Evolutionary conservation across 2,113 vertebrate genomes (phyloP), one percentile per base, ranked within the genome.

Genomic region (Stercorarius parasiticus): DNA sequence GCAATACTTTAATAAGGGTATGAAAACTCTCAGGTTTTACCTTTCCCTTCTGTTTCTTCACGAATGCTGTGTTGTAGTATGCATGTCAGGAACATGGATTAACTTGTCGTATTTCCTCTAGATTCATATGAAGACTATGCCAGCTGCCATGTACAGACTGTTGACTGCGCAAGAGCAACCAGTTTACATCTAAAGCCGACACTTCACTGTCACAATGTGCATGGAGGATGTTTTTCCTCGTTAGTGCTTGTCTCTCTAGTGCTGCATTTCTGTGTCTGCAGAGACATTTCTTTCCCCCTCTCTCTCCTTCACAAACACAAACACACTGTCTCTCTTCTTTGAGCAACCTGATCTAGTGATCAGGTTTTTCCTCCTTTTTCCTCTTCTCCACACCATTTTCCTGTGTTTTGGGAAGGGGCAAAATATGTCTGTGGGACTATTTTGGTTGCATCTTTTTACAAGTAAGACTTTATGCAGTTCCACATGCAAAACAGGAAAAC

Each of bases 71-170:
- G 43, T 34, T 36, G 32, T 32, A 32, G 38, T 22, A 13, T 30
- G 40, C 3, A 4, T 29, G 4, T 66, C 34, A 49, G 40, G 23
- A 81, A 15, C 23, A 9, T 25, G 2, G 17, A 59, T 38, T 94
- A 85, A 90, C 23, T 82, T 94, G 13, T 42, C 14, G 4, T 91
- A 3, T 95, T 86, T 93, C 49, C 74, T 86, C 89, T 52, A 99
- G 99, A 99, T 99, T 92, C 99, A 99, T 96, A 99, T 99, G 99
- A 99, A 99, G 98, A 99, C 99, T 5, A 99, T 99, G 99, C 99
- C 99, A 62, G 99, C 99, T 38, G 99, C 99, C 94, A 99, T 99
- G 99, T 99, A 99, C 98, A 98, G 99, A 86, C 98, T 99, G 97
- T 98, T 99, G 98, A 99, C 99, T 2, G 99, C 99, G 4, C 99